phyloP scores from a whole-genome alignment of 2,888 invertebrate species.

The Zelleria hepariella region DNA sequence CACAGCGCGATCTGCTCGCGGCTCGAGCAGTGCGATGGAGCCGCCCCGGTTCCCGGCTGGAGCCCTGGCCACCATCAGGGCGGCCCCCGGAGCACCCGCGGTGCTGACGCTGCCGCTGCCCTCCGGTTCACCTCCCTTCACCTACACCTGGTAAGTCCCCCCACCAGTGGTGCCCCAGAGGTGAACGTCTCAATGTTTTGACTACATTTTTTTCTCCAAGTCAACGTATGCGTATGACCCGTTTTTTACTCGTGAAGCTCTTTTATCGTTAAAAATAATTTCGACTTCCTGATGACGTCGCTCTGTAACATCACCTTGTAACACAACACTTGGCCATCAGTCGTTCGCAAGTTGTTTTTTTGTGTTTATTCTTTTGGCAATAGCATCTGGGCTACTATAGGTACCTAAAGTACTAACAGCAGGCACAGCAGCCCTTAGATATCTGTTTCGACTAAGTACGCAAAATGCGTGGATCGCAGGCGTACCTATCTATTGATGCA shows the following conservation, averaged over 20 bases:
- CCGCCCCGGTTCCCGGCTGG: slow-evolving; percentile 46
- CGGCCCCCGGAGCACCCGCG: slow-evolving; percentile 47
- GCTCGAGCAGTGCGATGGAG: slow-evolving; percentile 51
- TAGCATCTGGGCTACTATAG: background rate
- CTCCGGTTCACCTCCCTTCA: slow-evolving; percentile 52
- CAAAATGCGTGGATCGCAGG: background rate
- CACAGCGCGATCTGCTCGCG: background rate
- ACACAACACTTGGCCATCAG: slow-evolving; percentile 1
- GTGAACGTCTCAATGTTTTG: background rate
- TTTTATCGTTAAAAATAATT: background rate
- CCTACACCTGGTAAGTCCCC: slow-evolving; percentile 51
- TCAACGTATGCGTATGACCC: background rate
- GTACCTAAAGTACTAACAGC: no score
- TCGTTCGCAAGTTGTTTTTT: background rate
- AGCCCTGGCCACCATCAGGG: slow-evolving; percentile 38
- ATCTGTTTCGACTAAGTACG: background rate
- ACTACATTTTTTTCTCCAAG: background rate
- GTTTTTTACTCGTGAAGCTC: background rate
- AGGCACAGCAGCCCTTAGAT: no score
- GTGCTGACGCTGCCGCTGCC: slow-evolving; percentile 39
- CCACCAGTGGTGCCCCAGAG: slow-evolving; percentile 15
- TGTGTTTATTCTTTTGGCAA: background rate
- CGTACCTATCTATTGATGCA: background rate
- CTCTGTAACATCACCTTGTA: slow-evolving; percentile 1
- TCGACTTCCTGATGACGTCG: background rate